Base-by-base conservation (phyloP, 2,113 vertebrate species). In the Apodemus sylvaticus region DNA sequence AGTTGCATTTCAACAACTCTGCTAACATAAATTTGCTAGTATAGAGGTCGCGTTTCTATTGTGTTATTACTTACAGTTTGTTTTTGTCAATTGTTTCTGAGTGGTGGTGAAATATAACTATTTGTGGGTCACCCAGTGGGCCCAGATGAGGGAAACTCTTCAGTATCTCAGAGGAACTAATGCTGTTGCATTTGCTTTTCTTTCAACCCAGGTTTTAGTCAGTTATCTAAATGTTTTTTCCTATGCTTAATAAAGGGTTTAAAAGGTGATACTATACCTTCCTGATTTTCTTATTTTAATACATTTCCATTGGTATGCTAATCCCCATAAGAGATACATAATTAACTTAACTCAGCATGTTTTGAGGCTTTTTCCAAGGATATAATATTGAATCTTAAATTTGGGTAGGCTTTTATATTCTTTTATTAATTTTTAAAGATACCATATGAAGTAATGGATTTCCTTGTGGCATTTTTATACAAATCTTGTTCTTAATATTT, bases 221-320 rank as follows among this genome's bases (percentile, higher is more conserved):
- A 92, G 94, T 96, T 96, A 82, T 73, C 89, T 95, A 77, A 86
- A 60, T 79, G 73, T 81, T 95, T 85, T 95, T 29, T 82, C 66
- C 60, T 88, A 36, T 86, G 42, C 86, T 96, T 93, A 91, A 55
- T 95, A 82, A 96, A 94, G 70, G 55, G 53, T 91, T 95, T 95
- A 89, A 74, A 91, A 91, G 70, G 36, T 95, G 76, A 94, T 96
- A 95, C 29, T 78, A 53, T 53, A 78, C 48, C 31, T 92, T 92
- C 55, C 70, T 92, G 36, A 19, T 76, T 95, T 96, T 94, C 88
- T 93, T 76, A 77, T 36, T 96, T 90, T 90, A 92, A 86, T 94
- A 68, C 31, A 58, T 86, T 94, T 93, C 78, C 91, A 66, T 58
- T 92, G 45, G 45, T 86, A 42, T 14, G 45, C 24, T 71, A 91